phyloP scores from a whole-genome alignment of 2,797 vertebrate species.

The Anguilla obscura region DNA sequence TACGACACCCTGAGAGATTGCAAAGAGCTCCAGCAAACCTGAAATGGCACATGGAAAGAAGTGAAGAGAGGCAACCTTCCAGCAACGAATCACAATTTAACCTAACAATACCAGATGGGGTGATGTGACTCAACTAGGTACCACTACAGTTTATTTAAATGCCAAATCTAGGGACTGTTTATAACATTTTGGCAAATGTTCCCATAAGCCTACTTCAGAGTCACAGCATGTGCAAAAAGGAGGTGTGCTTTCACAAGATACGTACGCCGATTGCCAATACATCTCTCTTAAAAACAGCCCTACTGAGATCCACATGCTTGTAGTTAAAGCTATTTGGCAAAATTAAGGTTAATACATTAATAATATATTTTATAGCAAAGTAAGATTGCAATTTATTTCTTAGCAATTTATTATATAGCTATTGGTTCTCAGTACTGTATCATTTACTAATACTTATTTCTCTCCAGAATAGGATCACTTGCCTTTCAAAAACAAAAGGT shows the following conservation, averaged over 20 bases:
- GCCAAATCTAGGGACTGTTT: neutral
- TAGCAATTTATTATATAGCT: neutral
- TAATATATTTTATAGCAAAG: neutral
- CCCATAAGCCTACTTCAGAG: neutral
- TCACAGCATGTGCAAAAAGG: neutral
- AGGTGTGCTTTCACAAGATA: neutral
- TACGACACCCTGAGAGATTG: conserved; percentile 95
- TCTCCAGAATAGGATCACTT: neutral
- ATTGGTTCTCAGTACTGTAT: neutral
- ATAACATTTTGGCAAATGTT: neutral
- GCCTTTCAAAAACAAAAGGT: neutral
- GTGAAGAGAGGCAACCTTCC: neutral
- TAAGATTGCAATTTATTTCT: neutral
- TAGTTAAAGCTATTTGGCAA: neutral
- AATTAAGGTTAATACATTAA: neutral
- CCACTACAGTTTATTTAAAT: neutral
- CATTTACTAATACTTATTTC: neutral
- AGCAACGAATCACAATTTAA: conserved; percentile 8
- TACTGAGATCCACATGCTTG: neutral
- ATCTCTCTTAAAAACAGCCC: neutral
- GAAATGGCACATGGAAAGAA: conserved; percentile 7
- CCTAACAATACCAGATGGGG: neutral
- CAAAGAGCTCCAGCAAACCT: conserved; percentile 98
- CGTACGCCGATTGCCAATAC: neutral
- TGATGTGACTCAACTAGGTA: neutral